Conservation (phyloP, 2,888 invertebrate species). For the Amiota mariae region DNA sequence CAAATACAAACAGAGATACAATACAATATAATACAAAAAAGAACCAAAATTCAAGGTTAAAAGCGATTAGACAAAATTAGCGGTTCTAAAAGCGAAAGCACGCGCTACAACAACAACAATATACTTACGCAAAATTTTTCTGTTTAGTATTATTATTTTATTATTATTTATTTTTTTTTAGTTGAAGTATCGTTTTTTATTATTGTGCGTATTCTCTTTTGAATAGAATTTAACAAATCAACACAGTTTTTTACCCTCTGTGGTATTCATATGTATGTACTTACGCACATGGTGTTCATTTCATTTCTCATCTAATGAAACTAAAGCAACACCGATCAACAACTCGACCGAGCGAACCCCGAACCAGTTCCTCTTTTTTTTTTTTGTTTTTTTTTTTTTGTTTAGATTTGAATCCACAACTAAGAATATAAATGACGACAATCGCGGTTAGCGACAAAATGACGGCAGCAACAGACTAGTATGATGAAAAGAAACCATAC, state of each 20-base stretch:
- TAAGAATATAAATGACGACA: conserved; percentile 20
- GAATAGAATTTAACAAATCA: too few relatives aligned
- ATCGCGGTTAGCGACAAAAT: conserved; percentile 17
- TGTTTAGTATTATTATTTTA: conserved; percentile 1
- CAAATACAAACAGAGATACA: conserved; percentile 30
- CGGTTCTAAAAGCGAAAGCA: conserved; percentile 50
- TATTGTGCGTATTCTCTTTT: neutral
- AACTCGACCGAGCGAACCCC: neutral
- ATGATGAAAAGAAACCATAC: neutral
- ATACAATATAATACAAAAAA: conserved; percentile 22
- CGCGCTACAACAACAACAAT: conserved; percentile 16
- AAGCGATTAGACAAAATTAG: conserved; percentile 66
- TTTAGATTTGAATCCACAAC: too few relatives aligned
- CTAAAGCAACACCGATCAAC: too few relatives aligned
- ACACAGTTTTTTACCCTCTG: too few relatives aligned
- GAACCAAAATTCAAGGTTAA: conserved; percentile 63
- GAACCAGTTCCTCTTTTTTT: too few relatives aligned
- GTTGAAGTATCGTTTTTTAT: neutral
- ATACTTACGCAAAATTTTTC: conserved; percentile 13
- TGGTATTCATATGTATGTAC: too few relatives aligned
- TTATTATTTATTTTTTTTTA: neutral
- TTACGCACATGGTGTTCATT: too few relatives aligned
- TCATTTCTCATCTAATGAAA: too few relatives aligned
- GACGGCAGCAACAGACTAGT: neutral
- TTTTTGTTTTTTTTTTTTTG: too few relatives aligned